Conservation (phyloP, 2,113 vertebrate genomes). For the Microcebus murinus region DNA sequence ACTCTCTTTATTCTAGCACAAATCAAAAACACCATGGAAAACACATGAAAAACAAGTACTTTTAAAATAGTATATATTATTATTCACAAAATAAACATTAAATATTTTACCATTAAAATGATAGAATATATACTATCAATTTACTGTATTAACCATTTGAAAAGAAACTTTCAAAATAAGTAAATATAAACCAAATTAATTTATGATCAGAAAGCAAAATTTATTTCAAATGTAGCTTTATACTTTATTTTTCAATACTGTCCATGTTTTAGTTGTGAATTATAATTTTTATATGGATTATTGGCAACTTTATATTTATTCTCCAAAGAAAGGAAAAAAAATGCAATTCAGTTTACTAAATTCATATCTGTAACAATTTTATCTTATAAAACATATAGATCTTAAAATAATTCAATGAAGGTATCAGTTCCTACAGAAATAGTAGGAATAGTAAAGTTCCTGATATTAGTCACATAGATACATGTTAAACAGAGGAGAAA, state of each 20-base stretch:
- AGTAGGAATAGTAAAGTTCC: neutral
- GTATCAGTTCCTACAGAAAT: neutral
- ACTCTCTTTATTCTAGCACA: neutral
- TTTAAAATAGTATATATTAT: neutral
- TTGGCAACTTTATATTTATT: neutral
- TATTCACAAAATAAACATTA: neutral
- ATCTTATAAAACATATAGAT: neutral
- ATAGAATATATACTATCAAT: neutral
- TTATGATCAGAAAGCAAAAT: constrained; percentile 10
- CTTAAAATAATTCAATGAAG: constrained; percentile 25
- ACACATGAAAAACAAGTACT: neutral
- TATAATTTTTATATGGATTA: neutral
- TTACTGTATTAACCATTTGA: neutral
- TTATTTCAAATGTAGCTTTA: neutral
- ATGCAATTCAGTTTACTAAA: neutral
- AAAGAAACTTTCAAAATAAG: neutral
- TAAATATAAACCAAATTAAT: constrained; percentile 14
- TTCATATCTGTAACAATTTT: neutral
- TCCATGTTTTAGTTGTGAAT: constrained; percentile 1
- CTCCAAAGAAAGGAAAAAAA: neutral
- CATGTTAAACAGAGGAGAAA: constrained; percentile 55
- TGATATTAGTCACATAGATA: constrained; percentile 55
- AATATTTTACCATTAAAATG: neutral
- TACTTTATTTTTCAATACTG: neutral
- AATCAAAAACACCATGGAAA: neutral